These are phyloP conservation scores for Alouatta palliata DNA, from an alignment of 2,113 vertebrate species.

Conservation along the genomic window DNA sequence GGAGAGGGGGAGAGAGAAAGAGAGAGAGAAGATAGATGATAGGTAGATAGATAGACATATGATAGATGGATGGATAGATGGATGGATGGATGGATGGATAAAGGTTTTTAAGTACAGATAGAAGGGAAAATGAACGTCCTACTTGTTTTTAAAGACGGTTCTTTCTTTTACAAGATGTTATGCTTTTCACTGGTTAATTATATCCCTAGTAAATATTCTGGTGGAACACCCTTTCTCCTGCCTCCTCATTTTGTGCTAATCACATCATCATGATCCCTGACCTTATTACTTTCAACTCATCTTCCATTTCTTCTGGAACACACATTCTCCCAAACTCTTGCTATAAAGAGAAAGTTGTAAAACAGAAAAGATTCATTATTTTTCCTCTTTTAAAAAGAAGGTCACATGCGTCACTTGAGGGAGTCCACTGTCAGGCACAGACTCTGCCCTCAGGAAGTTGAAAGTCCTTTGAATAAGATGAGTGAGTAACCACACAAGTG, in stretches of 20 bases:
- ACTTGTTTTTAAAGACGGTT: background rate
- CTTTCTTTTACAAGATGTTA: background rate
- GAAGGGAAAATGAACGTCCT: background rate
- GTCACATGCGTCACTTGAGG: background rate
- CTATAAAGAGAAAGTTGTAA: background rate
- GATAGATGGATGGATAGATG: too few species aligned
- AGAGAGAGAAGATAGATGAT: background rate
- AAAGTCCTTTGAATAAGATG: background rate
- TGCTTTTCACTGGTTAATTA: background rate
- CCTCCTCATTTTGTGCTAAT: background rate
- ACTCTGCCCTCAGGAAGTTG: background rate
- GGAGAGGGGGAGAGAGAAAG: accelerated
- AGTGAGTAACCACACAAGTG: background rate
- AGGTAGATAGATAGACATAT: too few species aligned
- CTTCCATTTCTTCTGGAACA: background rate
- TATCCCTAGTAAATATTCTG: background rate
- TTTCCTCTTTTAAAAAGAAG: background rate
- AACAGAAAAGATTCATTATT: background rate
- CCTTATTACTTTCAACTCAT: background rate
- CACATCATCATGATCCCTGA: background rate
- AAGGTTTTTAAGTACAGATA: background rate
- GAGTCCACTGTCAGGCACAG: background rate
- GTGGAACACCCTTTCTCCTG: background rate
- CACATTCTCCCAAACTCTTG: background rate
- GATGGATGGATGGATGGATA: too few species aligned